These are phyloP conservation scores for Percina caprodes DNA, from an alignment of 2,113 vertebrate species.

Conservation along the genomic window DNA sequence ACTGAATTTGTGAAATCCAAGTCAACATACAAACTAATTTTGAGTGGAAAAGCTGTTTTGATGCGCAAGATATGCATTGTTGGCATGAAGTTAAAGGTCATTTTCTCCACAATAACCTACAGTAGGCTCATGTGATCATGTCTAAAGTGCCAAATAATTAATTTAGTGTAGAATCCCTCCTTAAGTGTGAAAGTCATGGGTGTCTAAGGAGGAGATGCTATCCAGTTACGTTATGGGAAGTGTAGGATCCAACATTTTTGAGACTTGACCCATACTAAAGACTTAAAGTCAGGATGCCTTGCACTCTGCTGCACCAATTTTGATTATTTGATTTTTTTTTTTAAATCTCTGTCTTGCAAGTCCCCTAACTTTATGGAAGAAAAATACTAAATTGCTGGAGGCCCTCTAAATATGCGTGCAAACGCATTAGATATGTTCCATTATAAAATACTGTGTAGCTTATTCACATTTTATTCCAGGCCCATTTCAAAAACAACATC, in stretches of 20 bases:
- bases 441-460: not conserved
- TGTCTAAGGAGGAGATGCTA: not conserved
- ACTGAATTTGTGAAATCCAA: not conserved
- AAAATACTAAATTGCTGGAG: not conserved
- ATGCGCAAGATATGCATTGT: not conserved
- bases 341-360: not conserved
- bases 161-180: not conserved
- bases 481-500: not conserved
- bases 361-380: not conserved
- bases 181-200: not conserved
- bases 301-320: not conserved
- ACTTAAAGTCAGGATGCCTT: too few species aligned
- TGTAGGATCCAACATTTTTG: not conserved
- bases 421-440: not conserved
- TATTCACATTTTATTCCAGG: not conserved
- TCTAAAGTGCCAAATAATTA: not conserved
- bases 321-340: not conserved
- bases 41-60: not conserved
- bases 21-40: not conserved
- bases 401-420: not conserved
- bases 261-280: too few species aligned
- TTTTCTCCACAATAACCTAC: not conserved
- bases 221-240: not conserved
- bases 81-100: too few species aligned
- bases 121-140: not conserved